phyloP scores from a whole-genome alignment of 2,888 invertebrate species.

The Lasioglossum calceatum region DNA sequence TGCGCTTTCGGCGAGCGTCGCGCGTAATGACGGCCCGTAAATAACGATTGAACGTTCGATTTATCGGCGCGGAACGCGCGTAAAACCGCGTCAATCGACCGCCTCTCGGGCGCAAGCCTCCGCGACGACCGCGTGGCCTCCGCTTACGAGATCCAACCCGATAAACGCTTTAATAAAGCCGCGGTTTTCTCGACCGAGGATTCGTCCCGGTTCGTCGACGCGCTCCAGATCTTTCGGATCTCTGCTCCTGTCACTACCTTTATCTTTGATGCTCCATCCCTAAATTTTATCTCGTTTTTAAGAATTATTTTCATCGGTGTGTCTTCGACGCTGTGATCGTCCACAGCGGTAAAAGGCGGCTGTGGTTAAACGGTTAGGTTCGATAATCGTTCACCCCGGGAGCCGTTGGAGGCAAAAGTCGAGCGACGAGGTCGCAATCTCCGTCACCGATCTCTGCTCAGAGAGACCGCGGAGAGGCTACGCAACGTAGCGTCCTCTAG shows the following conservation, averaged over 20 bases:
- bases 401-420: constrained; percentile 5
- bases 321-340: no score
- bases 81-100: constrained; percentile 27
- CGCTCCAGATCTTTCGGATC: not conserved
- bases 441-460: constrained; percentile 25
- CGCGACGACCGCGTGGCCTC: constrained; percentile 14
- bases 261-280: not conserved
- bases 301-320: no score
- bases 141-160: not conserved
- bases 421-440: constrained; percentile 22
- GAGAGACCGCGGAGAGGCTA: not conserved
- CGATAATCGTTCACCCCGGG: constrained; percentile 18
- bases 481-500: constrained; percentile 2
- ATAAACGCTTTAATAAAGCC: not conserved
- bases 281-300: not conserved
- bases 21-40: constrained; percentile 79
- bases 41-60: constrained; percentile 76
- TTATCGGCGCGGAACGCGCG: constrained; percentile 68
- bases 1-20: constrained; percentile 67
- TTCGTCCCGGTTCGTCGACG: not conserved
- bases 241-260: not conserved
- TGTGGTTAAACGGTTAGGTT: not conserved
- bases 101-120: constrained; percentile 16
- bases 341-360: not conserved
- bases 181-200: not conserved